Evolutionary conservation across 2,797 vertebrate genomes (phyloP), one percentile per base, ranked within the genome.

Genomic region (Trematomus bernacchii): DNA sequence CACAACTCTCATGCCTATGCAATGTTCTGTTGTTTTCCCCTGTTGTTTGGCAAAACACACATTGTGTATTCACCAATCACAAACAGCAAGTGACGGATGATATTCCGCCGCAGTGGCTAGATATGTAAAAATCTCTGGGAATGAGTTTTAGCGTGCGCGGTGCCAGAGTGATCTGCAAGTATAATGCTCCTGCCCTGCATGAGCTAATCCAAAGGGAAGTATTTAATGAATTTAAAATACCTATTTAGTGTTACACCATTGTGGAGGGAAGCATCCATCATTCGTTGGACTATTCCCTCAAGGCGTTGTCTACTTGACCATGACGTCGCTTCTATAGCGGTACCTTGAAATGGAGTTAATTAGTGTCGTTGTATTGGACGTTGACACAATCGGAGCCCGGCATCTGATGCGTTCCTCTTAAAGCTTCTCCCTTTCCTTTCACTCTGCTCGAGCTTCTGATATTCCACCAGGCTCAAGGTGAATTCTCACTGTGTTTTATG

Each of bases 131-230:
- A 85, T 80, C 53, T 77, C 50, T 52, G 47, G 53, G 73, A 89
- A 87, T 84, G 73, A 82, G 59, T 85, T 79, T 76, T 67, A 73
- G 75, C 53, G 53, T 68, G 82, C 47, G 18, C 57, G 2, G 64
- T 84, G 82, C 77, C 80, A 85, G 74, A 85, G 64, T 79, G 23
- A 92, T 93, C 85, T 91, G 91, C 87, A 93, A 92, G 87, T 92
- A 68, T 89, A 91, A 93, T 92, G 66, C 62, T 60, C 71, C 51
- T 51, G 72, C 78, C 47, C 71, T 51, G 86, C 60, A 48, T 48
- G 23, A 66, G 72, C 75, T 90, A 80, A 88, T 90, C 80, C 70
- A 73, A 80, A 85, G 74, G 67, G 51, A 82, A 84, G 71, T 81
- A 71, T 84, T 88, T 83, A 87, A 87, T 90, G 80, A 87, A 88